Percentiles rank a stretch among this genome's conserved stretches.
phyloP scores from a whole-genome alignment of 2,888 invertebrate species.

The Clusia tigrina region DNA sequence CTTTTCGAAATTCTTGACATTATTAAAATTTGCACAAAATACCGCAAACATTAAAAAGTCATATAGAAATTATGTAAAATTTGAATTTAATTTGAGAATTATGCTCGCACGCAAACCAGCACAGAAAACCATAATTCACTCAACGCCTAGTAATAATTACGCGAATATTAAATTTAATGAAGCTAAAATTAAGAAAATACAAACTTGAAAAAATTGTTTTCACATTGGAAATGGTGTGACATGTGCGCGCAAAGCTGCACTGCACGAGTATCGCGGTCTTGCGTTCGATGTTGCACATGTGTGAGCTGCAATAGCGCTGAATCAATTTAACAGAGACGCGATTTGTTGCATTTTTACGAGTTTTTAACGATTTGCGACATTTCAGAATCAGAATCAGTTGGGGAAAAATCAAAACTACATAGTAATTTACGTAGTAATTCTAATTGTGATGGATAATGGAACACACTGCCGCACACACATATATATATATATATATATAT shows the following conservation, averaged over 20 bases:
- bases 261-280: not conserved
- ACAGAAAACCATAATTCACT: conserved; percentile 47
- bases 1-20: too few species aligned
- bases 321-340: too few species aligned
- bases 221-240: not conserved
- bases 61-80: conserved; percentile 57
- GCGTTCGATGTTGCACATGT: conserved; percentile 19
- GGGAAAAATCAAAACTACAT: too few species aligned
- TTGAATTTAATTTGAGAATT: conserved; percentile 50
- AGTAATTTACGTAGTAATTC: too few species aligned
- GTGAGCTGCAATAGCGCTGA: too few species aligned
- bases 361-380: too few species aligned
- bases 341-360: too few species aligned
- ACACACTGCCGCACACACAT: too few species aligned
- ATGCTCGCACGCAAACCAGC: conserved; percentile 38
- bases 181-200: not conserved
- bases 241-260: not conserved
- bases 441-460: too few species aligned
- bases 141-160: conserved; percentile 50
- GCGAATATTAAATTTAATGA: conserved; percentile 32
- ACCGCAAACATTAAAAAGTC: conserved; percentile 52
- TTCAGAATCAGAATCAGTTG: too few species aligned
- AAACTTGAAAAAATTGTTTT: not conserved
- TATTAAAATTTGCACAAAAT: conserved; percentile 43
- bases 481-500: too few species aligned